These are phyloP conservation scores for Ciconia boyciana DNA, from an alignment of 2,113 vertebrate species.

Conservation along the genomic window DNA sequence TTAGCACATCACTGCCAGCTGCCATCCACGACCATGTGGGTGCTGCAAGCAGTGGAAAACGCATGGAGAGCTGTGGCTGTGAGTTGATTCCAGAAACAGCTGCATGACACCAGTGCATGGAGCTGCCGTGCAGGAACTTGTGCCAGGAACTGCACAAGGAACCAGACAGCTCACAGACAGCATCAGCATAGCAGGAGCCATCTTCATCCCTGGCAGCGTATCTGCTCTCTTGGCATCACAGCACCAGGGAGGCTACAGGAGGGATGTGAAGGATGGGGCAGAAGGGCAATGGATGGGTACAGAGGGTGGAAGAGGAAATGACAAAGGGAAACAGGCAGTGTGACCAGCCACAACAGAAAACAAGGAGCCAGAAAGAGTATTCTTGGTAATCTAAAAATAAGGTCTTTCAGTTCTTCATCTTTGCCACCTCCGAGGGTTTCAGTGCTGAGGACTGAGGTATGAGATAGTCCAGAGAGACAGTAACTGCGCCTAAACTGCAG, in stretches of 20 bases:
- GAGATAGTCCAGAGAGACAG: neutral
- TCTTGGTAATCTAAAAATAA: neutral
- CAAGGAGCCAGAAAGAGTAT: neutral
- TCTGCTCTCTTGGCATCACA: neutral
- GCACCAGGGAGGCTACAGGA: neutral
- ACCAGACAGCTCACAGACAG: neutral
- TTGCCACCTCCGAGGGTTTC: neutral
- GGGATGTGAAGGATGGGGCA: neutral
- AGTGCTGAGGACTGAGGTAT: neutral
- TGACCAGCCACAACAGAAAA: neutral
- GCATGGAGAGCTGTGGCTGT: neutral
- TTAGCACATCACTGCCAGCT: neutral
- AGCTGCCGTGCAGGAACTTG: rapidly evolving
- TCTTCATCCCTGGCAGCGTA: neutral
- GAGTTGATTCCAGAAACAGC: neutral
- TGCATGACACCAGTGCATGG: neutral
- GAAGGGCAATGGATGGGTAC: neutral
- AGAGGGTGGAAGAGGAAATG: neutral
- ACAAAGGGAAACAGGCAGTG: neutral
- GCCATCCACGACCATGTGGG: neutral
- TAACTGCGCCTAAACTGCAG: neutral
- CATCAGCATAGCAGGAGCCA: rapidly evolving
- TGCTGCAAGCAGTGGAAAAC: neutral
- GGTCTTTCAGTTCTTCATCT: neutral
- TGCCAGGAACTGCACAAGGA: neutral